These are phyloP conservation scores for Istiophorus platypterus DNA, from an alignment of 2,113 vertebrate genomes.

Conservation along the genomic window DNA sequence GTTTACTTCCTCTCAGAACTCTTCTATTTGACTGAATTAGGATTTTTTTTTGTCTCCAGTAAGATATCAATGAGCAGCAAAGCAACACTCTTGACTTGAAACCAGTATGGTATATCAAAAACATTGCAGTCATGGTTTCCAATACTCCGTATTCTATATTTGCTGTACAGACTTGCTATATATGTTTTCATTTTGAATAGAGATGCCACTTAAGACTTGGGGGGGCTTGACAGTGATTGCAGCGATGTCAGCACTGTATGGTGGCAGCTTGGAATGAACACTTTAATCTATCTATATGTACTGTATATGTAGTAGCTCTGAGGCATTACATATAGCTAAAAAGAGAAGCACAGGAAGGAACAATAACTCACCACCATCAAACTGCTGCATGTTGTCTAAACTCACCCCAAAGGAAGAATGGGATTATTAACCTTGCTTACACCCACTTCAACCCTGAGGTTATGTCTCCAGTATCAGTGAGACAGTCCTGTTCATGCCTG, in stretches of 20 bases:
- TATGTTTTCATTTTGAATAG: not conserved
- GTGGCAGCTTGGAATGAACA: slow-evolving; percentile 1
- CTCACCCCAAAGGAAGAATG: not conserved
- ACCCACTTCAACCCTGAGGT: too few relatives aligned
- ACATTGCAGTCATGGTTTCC: not conserved
- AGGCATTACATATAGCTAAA: slow-evolving; percentile 1
- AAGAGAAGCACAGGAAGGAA: slow-evolving; percentile 8
- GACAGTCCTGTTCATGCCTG: not conserved
- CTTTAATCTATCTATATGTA: not conserved
- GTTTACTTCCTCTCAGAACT: not conserved
- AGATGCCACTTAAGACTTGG: not conserved
- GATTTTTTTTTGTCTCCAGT: not conserved
- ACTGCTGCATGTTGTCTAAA: not conserved
- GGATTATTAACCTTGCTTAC: too few relatives aligned
- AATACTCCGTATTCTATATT: not conserved
- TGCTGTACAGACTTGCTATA: not conserved
- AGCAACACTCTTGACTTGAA: not conserved
- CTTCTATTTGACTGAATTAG: not conserved
- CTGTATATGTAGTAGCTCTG: slow-evolving; percentile 5
- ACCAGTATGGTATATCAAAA: not conserved
- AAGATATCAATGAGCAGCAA: not conserved
- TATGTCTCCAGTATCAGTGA: too few relatives aligned
- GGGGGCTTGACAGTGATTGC: not conserved
- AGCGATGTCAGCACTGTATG: not conserved
- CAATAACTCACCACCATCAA: not conserved